Conservation (phyloP, 2,888 invertebrate species). For the Cylindroiulus punctatus region DNA sequence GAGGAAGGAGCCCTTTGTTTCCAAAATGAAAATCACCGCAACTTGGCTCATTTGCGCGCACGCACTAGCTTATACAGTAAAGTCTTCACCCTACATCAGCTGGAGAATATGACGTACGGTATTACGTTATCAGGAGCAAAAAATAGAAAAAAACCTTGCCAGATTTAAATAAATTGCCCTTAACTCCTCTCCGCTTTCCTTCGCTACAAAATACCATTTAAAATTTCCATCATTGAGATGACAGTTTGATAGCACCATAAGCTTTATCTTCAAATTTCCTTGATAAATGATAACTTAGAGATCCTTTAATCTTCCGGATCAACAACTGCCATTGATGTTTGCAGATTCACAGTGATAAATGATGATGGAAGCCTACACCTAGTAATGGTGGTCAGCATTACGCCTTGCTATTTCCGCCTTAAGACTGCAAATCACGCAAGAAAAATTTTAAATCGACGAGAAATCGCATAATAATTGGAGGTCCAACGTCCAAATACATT, state of each 20-base stretch:
- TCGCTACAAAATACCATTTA: constrained; percentile 15
- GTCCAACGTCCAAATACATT: too few relatives aligned
- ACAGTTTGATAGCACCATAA: constrained; percentile 37
- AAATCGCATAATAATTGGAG: neutral
- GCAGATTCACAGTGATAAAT: constrained; percentile 43
- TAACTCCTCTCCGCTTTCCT: constrained; percentile 21
- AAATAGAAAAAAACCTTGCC: neutral
- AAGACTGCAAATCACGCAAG: neutral
- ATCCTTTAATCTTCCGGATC: constrained; percentile 42
- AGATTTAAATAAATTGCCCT: constrained; percentile 45
- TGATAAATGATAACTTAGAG: constrained; percentile 44
- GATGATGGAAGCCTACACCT: constrained; percentile 14
- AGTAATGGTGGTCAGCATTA: constrained; percentile 20
- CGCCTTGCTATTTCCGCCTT: neutral
- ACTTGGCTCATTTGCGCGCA: constrained; percentile 40
- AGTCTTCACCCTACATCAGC: neutral
- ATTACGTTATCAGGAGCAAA: neutral
- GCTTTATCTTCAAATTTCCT: constrained; percentile 47
- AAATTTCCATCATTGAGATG: constrained; percentile 40
- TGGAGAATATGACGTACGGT: neutral
- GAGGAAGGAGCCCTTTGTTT: neutral
- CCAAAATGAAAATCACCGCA: constrained; percentile 38
- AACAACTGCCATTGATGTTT: constrained; percentile 45
- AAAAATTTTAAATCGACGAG: neutral
- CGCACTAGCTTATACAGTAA: neutral